Evolutionary conservation across 2,113 vertebrate genomes (phyloP), one percentile per base, ranked within the genome.

Genomic region (Gavia stellata): DNA sequence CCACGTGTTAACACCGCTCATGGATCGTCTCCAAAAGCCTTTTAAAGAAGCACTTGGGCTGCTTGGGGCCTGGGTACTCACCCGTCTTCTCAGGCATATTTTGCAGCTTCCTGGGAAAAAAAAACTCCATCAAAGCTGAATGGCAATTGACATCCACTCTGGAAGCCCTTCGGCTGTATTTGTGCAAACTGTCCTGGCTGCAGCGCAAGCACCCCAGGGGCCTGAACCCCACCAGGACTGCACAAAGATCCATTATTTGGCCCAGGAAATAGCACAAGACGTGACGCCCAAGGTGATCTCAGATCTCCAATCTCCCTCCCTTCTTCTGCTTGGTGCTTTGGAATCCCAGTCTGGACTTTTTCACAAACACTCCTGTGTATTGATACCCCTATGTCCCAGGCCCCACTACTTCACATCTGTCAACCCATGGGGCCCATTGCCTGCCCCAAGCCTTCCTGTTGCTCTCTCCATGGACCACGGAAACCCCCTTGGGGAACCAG

Each of bases 91-190:
- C 72, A 81, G 80, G 83, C 72, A 92, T 80, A 88, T 95, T 95
- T 81, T 96, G 71, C 86, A 96, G 50, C 80, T 94, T 86, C 82
- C 85, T 55, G 47, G 78, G 61, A 92, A 82, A 8, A 82, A 8
- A 75, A 75, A 75, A 40, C 15, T 55, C 44, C 0, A 0, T 33
- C n/a, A 31, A 52, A 74, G 52, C 70, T 95, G 65, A 56, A 31
- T 87, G 65, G 52, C 85, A 81, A 20, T 19, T 63, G 70, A 66
- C 73, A 87, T 78, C 61, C 45, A 74, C 29, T 38, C 70, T 81
- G 72, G 81, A 66, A 95, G 81, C 45, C 77, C 81, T 70, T 74
- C 78, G 75, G 71, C 61, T 93, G 45, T 74, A n/a, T 45, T 73
- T 81, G 77, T 91, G 78, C 62, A 93, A 81, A 85, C 56, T 45